A percentile compares a stretch with the other conserved stretches of the same genome.
These are phyloP conservation scores for Ochropacha duplaris DNA, from an alignment of 2,888 invertebrate genomes.

Conservation along the genomic window DNA sequence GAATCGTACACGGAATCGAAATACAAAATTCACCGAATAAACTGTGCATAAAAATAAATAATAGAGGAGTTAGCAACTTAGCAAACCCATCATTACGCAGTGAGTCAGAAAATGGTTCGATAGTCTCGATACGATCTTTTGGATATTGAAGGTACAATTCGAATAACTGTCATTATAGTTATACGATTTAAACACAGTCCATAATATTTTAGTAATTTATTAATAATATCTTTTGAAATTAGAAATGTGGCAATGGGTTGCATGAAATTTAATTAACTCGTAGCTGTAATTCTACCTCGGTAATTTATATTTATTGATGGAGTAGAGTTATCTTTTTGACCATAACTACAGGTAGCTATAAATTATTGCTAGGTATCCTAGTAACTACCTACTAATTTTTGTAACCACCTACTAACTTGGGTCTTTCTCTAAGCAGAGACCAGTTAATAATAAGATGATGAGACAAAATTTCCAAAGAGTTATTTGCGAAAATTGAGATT, in stretches of 20 bases:
- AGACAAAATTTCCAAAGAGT: too few relatives aligned
- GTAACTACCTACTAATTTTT: too few relatives aligned
- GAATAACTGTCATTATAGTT: constrained; percentile 41
- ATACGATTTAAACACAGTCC: not conserved
- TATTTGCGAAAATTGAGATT: too few relatives aligned
- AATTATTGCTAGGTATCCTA: too few relatives aligned
- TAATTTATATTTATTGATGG: not conserved
- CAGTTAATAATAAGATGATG: too few relatives aligned
- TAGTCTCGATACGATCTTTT: constrained; percentile 42
- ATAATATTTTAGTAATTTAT: not conserved
- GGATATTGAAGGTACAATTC: constrained; percentile 26
- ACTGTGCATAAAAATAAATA: constrained; percentile 46
- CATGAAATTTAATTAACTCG: not conserved
- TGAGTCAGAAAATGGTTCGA: constrained; percentile 44
- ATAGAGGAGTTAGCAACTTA: constrained; percentile 27
- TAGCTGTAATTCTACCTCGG: not conserved
- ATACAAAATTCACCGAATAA: constrained; percentile 59
- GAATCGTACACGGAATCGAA: constrained; percentile 38
- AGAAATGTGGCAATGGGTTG: not conserved
- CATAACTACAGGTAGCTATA: too few relatives aligned
- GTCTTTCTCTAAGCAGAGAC: too few relatives aligned
- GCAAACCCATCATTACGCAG: constrained; percentile 62
- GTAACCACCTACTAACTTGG: too few relatives aligned
- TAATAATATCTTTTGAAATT: not conserved
- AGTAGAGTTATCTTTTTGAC: too few relatives aligned